A percentile compares a stretch with the other conserved stretches of the same genome.
Conservation (phyloP, 1,140 invertebrate genomes). For the Atta texana region DNA sequence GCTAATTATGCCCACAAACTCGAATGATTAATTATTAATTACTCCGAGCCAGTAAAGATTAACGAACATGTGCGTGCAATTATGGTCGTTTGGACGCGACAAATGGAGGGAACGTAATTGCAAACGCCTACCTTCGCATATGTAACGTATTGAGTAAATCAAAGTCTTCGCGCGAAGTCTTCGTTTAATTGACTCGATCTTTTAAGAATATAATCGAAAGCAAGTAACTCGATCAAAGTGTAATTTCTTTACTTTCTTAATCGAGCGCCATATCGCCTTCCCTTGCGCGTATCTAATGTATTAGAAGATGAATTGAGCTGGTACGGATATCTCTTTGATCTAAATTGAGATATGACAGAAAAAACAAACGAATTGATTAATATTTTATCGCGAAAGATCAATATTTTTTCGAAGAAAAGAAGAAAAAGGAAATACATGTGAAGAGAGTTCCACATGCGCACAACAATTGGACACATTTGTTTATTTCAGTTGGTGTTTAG, state of each 20-base stretch:
- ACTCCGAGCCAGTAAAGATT: not conserved
- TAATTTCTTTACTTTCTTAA: slow-evolving; percentile 36
- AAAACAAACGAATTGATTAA: not conserved
- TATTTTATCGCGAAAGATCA: not conserved
- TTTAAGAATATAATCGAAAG: slow-evolving; percentile 31
- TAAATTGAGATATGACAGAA: not conserved
- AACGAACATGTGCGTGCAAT: slow-evolving; percentile 29
- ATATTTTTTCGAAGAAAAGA: not conserved
- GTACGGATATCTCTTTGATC: not conserved
- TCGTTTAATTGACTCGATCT: slow-evolving; percentile 33
- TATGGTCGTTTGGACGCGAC: not conserved
- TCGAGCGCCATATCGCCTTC: not conserved
- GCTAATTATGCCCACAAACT: slow-evolving; percentile 22
- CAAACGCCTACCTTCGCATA: slow-evolving; percentile 21
- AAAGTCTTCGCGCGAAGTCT: not conserved
- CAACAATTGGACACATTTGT: no score
- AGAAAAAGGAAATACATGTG: not conserved
- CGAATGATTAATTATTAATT: slow-evolving; percentile 48
- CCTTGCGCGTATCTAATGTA: not conserved
- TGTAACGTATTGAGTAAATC: slow-evolving; percentile 28
- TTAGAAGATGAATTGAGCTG: not conserved
- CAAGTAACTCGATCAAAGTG: slow-evolving; percentile 1
- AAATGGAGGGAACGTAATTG: not conserved
- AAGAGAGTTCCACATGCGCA: not conserved
- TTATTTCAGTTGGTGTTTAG: no score